Base-by-base conservation (phyloP, 2,888 invertebrate genomes). In the Ectemnius lituratus region DNA sequence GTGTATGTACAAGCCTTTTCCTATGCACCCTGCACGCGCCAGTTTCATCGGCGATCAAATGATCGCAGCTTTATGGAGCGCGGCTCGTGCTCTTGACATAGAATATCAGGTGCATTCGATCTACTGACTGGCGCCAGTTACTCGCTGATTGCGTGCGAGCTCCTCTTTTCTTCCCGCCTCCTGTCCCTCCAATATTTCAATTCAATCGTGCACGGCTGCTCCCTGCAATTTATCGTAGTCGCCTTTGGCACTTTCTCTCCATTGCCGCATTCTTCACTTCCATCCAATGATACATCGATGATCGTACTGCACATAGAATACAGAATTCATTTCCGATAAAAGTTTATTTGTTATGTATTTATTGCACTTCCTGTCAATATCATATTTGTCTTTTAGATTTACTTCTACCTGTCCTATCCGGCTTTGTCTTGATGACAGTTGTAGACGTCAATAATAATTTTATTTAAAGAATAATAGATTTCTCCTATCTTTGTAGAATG, bases 81-180 rank as follows among this genome's bases (percentile, higher is more conserved):
- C 27, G 60, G 14, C 27, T 14, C 45, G 13, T 45, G 46, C 45
- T 62, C 46, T 46, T 62, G 46, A 46, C 45, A 62, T 23, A 45
- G 16, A 45, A 46, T 62, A 62, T 62, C 61, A 46, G 45, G 60
- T 28, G 18, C 46, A 45, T 45, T 62, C 61, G 61, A 62, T 62
- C 60, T 37, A 16, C 14, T 16, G 52, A 52, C 52, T 52, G 52
- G 16, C 52, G 52, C 52, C 52, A 52, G 52, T 52, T 16, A 16
- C 52, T 52, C 52, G 5, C 52, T 16, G n/a, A 5, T 16, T 16
- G 52, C 14, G 4, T 52, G 52, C 16, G 52, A 16, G 16, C 16
- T 52, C 16, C 52, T n/a, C 16, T 16, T 16, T 52, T 16, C n/a
- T 52, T 52, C 16, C 16, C 5, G 52, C 0, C 16, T 5, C 4